Percentiles rank a stretch among this genome's conserved stretches.
Conservation (phyloP, 2,113 vertebrate species). For the Neolamprologus sp. region DNA sequence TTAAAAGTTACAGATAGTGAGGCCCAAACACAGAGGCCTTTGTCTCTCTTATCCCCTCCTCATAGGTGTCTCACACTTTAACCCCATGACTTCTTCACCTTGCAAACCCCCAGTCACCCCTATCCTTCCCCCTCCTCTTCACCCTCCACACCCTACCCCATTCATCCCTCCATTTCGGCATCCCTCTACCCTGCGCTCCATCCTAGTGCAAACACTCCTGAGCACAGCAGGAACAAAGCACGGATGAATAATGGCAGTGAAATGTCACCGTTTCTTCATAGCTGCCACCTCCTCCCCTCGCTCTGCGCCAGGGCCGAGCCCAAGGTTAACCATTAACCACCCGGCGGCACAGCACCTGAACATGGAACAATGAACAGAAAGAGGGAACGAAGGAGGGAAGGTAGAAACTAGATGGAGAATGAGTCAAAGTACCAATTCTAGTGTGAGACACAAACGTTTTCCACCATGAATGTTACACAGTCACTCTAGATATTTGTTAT, state of each 20-base stretch:
- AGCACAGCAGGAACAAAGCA: slow-evolving; percentile 62
- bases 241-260: slow-evolving; percentile 74
- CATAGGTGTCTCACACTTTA: slow-evolving; percentile 50
- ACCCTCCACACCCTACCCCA: slow-evolving; percentile 42
- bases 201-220: slow-evolving; percentile 72
- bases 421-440: background rate
- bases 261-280: slow-evolving; percentile 71
- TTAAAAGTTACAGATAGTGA: slow-evolving; percentile 13
- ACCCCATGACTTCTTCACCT: slow-evolving; percentile 66
- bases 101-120: slow-evolving; percentile 1
- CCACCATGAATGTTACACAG: background rate
- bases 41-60: slow-evolving; percentile 42
- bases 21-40: slow-evolving; percentile 28
- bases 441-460: background rate
- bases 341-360: slow-evolving; percentile 40
- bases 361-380: slow-evolving; percentile 50
- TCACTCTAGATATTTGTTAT: background rate
- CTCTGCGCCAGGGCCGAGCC: slow-evolving; percentile 27
- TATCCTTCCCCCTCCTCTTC: background rate
- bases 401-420: background rate
- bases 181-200: slow-evolving; percentile 55
- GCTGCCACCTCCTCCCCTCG: slow-evolving; percentile 45
- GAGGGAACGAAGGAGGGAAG: background rate
- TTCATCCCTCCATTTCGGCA: slow-evolving; percentile 48
- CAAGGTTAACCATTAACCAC: slow-evolving; percentile 71